A percentile compares a stretch with the other conserved stretches of the same genome.
These are phyloP conservation scores for Chitala chitala DNA, from an alignment of 2,113 vertebrate genomes.

Conservation along the genomic window DNA sequence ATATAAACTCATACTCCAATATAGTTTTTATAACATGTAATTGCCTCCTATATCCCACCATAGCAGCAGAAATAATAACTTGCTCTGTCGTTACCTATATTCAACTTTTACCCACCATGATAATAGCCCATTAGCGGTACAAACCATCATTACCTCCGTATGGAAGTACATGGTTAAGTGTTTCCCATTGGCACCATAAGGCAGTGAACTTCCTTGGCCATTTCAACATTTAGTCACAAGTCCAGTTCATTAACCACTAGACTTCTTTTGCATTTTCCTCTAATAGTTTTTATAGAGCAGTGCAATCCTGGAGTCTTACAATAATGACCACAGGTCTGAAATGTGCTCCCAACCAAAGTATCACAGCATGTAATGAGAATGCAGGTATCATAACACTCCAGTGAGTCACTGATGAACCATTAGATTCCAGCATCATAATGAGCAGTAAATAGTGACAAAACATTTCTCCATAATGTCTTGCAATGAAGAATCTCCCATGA, in stretches of 20 bases:
- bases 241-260: not conserved
- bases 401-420: not conserved
- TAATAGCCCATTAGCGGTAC: too few species aligned
- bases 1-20: too few species aligned
- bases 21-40: not conserved
- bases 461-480: not conserved
- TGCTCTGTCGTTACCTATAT: not conserved
- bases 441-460: not conserved
- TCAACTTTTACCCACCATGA: too few species aligned
- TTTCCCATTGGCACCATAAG: not conserved
- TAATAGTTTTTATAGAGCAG: not conserved
- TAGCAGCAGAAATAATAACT: not conserved
- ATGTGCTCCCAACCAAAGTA: not conserved
- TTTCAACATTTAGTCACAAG: not conserved
- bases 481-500: not conserved
- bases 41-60: not conserved
- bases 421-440: not conserved
- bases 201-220: not conserved
- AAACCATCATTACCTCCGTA: too few species aligned
- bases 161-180: not conserved
- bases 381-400: not conserved
- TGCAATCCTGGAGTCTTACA: not conserved
- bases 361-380: not conserved
- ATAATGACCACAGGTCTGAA: not conserved
- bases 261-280: not conserved